Conservation (phyloP, 2,888 invertebrate species). For the Ctenicera cuprea region DNA sequence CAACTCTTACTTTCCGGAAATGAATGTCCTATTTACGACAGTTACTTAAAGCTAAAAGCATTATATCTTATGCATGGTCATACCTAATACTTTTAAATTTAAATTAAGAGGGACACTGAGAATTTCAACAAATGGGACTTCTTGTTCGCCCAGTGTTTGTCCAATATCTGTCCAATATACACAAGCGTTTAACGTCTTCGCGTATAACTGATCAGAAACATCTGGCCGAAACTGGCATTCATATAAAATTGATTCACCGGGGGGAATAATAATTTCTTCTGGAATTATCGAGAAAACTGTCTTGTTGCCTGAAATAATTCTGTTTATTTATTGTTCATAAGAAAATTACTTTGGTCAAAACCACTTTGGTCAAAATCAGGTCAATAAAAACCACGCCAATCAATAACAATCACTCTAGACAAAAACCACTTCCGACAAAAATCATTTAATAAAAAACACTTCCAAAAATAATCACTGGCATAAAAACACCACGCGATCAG, state of each 20-base stretch:
- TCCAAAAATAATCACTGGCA: no score
- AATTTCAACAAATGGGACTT: conserved; percentile 8
- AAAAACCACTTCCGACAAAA: no score
- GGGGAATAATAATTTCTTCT: conserved; percentile 59
- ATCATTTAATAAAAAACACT: no score
- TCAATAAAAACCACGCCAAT: no score
- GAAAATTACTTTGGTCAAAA: not conserved
- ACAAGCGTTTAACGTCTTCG: conserved; percentile 64
- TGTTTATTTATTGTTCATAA: not conserved
- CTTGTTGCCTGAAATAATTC: conserved; percentile 61
- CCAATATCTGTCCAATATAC: conserved; percentile 62
- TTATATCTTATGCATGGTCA: not conserved
- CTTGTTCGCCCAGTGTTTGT: conserved; percentile 16
- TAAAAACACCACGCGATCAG: no score
- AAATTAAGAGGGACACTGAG: conserved; percentile 61
- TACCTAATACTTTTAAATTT: conserved; percentile 61
- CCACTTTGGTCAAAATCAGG: no score
- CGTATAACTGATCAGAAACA: conserved; percentile 62
- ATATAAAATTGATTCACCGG: conserved; percentile 64
- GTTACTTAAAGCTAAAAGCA: not conserved
- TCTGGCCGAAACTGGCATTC: conserved; percentile 68
- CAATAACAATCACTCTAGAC: no score
- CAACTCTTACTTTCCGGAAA: conserved; percentile 63
- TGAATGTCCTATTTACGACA: conserved; percentile 61
- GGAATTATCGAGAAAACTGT: conserved; percentile 66